Evolutionary conservation across 1,140 invertebrate genomes (phyloP).

Genomic region (Daktulosphaira vitifoliae): DNA sequence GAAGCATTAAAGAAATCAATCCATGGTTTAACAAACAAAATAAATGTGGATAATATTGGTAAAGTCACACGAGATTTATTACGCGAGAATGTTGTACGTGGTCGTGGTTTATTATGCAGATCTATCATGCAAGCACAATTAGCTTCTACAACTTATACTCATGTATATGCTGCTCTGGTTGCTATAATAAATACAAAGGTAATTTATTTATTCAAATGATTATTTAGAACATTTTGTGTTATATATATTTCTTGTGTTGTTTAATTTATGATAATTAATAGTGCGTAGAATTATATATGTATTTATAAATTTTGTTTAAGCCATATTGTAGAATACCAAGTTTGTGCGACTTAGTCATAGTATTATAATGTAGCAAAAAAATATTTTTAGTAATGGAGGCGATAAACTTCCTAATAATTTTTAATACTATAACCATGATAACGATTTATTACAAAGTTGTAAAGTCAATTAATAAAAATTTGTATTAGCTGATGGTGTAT

Average conservation of each 20-base stretch:
- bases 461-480: too few species aligned
- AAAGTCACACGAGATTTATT: conserved; percentile 86
- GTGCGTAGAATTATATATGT: too few species aligned
- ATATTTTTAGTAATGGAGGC: too few species aligned
- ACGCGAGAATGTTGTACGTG: conserved; percentile 91
- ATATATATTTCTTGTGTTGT: background rate
- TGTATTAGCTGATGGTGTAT: too few species aligned
- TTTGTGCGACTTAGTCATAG: too few species aligned
- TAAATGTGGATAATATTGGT: conserved; percentile 91
- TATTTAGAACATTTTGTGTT: conserved; percentile 4
- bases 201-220: conserved; percentile 35
- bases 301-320: too few species aligned
- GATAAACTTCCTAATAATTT: too few species aligned
- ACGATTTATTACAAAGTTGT: too few species aligned
- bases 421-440: too few species aligned
- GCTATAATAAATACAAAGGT: conserved; percentile 91
- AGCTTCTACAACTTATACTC: conserved; percentile 93
- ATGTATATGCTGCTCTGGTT: conserved; percentile 91
- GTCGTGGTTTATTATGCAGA: conserved; percentile 79
- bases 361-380: too few species aligned
- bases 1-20: conserved; percentile 99
- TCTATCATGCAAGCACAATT: conserved; percentile 95
- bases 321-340: too few species aligned
- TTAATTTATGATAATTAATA: conserved; percentile 11
- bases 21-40: conserved; percentile 96